Percentiles rank a stretch among this genome's conserved stretches.
These are phyloP conservation scores for Phoeniculus purpureus DNA, from an alignment of 2,797 vertebrate species.

Conservation along the genomic window DNA sequence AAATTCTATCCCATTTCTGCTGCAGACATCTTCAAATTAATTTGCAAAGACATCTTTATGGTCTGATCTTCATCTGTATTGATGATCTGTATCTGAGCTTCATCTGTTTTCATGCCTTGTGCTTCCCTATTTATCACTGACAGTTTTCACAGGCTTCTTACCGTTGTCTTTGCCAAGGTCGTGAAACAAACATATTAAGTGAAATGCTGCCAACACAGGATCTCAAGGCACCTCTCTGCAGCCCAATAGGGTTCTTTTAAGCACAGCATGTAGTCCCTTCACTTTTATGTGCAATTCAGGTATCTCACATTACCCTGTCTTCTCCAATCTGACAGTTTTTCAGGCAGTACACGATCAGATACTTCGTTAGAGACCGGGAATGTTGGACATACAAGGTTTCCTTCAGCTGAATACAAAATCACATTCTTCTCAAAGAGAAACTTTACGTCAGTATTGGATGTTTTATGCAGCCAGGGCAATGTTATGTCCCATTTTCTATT, in stretches of 20 bases:
- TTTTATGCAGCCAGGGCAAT: neutral
- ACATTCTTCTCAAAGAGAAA: neutral
- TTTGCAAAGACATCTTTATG: neutral
- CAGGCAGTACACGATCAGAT: neutral
- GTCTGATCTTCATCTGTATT: neutral
- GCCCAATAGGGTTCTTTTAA: slow-evolving; percentile 6
- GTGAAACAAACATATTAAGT: neutral
- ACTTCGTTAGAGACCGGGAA: neutral
- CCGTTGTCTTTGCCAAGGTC: neutral
- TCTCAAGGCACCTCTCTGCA: neutral
- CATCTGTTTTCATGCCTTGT: neutral
- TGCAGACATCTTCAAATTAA: neutral
- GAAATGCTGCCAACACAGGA: neutral
- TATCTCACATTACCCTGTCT: neutral
- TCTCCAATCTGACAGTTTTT: neutral
- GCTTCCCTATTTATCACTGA: neutral
- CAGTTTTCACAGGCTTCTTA: neutral
- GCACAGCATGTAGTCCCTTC: neutral
- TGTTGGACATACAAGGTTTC: neutral
- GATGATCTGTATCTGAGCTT: neutral
- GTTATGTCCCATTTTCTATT: neutral
- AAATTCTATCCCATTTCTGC: neutral
- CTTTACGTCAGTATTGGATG: neutral
- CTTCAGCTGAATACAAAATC: neutral
- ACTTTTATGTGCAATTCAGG: neutral